Base-by-base conservation (phyloP, 1,140 invertebrate genomes). In the Heterodera schachtii region DNA sequence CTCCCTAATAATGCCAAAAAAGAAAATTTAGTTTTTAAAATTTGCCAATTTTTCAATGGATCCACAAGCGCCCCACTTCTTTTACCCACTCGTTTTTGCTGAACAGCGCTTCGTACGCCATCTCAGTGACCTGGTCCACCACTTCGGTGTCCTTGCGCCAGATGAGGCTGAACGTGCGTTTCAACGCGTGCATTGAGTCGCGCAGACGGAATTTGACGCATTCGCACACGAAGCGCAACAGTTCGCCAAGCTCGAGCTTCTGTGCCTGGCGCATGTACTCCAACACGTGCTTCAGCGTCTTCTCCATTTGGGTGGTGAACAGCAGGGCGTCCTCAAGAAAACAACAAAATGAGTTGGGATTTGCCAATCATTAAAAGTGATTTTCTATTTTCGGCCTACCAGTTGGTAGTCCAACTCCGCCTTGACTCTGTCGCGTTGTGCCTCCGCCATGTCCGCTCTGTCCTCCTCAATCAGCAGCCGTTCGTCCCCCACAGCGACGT, bases 171-270 rank as follows among this genome's bases (percentile, higher is more conserved):
- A 83, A 82, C 41, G 82, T n/a, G 31, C 82, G 41, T 9, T 82
- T 82, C 31, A 82, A 19, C 9, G 60, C 81, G 41, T 11, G 8
- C 41, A 41, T n/a, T 11, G 81, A 21, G 57, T 64, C 81, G 43
- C 81, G 81, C 4, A 82, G 41, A n/a, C 64, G 44, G 82, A 82
- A 82, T 57, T 82, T 82, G 60, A 69, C 46, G 69, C 81, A 82
- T n/a, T 82, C 81, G 80, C 81, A 82, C 43, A 82, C 73, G 13
- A 83, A 83, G n/a, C 77, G 82, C 57, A 82, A 64, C 81, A 82
- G 82, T 49, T 82, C 81, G 49, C 41, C 41, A n/a, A 82, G 71
- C 57, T 82, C 81, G 49, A 44, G 64, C 43, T 75, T 44, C 16
- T 64, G 41, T 64, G 52, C 41, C 31, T 47, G 46, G 31, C 69